phyloP scores from a whole-genome alignment of 2,113 vertebrate genomes.

The Rissa tridactyla region DNA sequence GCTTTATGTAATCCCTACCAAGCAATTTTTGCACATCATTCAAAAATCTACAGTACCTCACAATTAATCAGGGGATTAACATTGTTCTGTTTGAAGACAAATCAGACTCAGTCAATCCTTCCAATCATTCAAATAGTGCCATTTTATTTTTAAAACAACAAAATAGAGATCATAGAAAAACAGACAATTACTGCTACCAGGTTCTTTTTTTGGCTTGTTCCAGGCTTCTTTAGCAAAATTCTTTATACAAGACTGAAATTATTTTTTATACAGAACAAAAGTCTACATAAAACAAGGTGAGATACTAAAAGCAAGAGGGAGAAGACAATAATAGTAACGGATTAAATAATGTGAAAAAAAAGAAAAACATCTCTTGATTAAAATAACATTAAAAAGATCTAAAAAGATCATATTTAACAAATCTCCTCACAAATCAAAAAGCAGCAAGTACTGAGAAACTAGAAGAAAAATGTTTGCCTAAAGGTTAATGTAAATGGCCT shows the following conservation, averaged over 20 bases:
- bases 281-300: neutral
- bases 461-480: neutral
- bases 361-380: neutral
- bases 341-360: neutral
- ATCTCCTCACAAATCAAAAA: neutral
- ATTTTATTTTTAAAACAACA: neutral
- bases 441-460: neutral
- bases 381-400: neutral
- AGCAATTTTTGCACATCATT: neutral
- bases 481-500: neutral
- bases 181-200: neutral
- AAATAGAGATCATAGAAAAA: neutral
- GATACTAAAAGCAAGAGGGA: neutral
- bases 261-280: neutral
- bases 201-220: neutral
- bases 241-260: neutral
- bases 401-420: neutral
- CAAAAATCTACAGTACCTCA: neutral
- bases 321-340: neutral
- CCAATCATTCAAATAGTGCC: neutral
- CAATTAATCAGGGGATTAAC: neutral
- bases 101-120: neutral
- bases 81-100: neutral
- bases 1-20: neutral
- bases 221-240: neutral